Percentiles rank a stretch among this genome's conserved stretches.
These are phyloP conservation scores for Cephus nigrinus DNA, from an alignment of 2,888 invertebrate genomes.

Conservation along the genomic window DNA sequence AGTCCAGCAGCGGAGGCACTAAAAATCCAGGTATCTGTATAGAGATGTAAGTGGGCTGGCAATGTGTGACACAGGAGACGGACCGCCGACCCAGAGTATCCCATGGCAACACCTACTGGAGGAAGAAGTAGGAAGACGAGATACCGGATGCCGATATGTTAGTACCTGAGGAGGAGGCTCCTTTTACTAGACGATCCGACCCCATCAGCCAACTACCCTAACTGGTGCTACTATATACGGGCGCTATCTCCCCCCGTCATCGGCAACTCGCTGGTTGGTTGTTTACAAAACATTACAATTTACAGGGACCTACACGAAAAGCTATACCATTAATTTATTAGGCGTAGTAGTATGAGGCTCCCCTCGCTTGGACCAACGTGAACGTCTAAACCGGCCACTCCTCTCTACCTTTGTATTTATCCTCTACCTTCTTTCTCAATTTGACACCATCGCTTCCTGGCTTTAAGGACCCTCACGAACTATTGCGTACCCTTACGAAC, in stretches of 20 bases:
- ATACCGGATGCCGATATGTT: conserved; percentile 7
- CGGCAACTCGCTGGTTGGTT: conserved; percentile 48
- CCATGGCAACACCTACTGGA: conserved; percentile 28
- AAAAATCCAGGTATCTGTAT: conserved; percentile 15
- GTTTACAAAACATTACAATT: conserved; percentile 58
- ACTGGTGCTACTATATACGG: conserved; percentile 17
- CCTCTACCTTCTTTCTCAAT: conserved; percentile 12
- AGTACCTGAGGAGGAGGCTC: conserved; percentile 12
- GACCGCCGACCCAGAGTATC: conserved; percentile 41
- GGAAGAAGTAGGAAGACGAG: neutral
- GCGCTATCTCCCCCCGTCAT: conserved; percentile 35
- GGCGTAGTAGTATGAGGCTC: conserved; percentile 48
- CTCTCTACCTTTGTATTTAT: conserved; percentile 18
- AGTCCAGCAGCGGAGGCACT: neutral
- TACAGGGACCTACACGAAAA: conserved; percentile 44
- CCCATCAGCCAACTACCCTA: conserved; percentile 20
- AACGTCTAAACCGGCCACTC: conserved; percentile 36
- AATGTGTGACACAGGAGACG: conserved; percentile 30
- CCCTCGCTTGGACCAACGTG: conserved; percentile 48
- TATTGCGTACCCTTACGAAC: neutral
- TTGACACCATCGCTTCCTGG: conserved; percentile 23
- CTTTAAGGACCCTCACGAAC: conserved; percentile 8
- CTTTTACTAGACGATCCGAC: conserved; percentile 10
- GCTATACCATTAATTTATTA: conserved; percentile 48
- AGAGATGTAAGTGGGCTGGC: conserved; percentile 38